A percentile compares a stretch with the other conserved stretches of the same genome.
Evolutionary conservation across 2,797 vertebrate genomes (phyloP).

Genomic region (Cyclura pinguis): DNA sequence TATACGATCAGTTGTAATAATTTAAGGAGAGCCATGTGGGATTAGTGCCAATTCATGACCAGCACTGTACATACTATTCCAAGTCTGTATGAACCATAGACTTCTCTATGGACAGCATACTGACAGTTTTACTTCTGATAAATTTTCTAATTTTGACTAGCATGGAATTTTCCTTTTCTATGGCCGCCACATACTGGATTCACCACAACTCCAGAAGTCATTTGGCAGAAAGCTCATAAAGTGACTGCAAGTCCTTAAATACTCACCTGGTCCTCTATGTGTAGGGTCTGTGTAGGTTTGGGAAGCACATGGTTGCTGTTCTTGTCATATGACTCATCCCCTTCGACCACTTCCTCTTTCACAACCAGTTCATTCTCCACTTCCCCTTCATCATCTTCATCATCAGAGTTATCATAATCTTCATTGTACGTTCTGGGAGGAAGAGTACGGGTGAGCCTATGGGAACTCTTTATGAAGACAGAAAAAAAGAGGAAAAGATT

Average conservation of each 20-base stretch:
- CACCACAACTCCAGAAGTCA: neutral
- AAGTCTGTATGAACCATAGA: neutral
- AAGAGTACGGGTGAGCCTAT: slow-evolving; percentile 85
- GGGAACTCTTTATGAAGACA: slow-evolving; percentile 85
- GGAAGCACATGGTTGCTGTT: slow-evolving; percentile 79
- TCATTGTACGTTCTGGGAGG: slow-evolving; percentile 86
- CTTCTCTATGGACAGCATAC: neutral
- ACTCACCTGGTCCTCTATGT: slow-evolving; percentile 87
- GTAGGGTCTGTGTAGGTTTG: slow-evolving; percentile 84
- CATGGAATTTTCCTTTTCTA: neutral
- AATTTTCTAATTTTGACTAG: neutral
- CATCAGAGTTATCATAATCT: slow-evolving; percentile 84
- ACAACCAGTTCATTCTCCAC: slow-evolving; percentile 69
- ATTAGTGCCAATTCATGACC: neutral
- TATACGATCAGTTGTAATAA: neutral
- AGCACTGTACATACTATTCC: neutral
- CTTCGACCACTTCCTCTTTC: slow-evolving; percentile 69
- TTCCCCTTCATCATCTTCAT: slow-evolving; percentile 71
- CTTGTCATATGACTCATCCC: slow-evolving; percentile 81
- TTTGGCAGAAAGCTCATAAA: neutral
- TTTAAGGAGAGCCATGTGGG: neutral
- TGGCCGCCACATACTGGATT: neutral
- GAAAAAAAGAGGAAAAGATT: slow-evolving; percentile 26
- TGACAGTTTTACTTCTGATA: neutral
- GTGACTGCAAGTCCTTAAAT: slow-evolving; percentile 22